Evolutionary conservation across 2,888 invertebrate genomes (phyloP).

Genomic region (Leptura quadrifasciata): DNA sequence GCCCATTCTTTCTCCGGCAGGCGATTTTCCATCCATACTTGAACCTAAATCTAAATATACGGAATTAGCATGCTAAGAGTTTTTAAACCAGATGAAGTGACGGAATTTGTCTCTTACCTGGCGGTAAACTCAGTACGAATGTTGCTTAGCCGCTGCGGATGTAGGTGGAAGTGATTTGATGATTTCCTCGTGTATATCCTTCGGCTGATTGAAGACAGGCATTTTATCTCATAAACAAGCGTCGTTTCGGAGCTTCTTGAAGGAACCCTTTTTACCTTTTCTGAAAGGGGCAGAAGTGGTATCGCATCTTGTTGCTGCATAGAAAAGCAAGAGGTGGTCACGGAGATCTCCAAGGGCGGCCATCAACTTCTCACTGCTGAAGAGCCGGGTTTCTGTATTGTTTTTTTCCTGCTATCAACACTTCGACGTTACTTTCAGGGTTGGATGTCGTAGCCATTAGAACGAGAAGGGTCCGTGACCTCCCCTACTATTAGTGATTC

Average conservation of each 20-base stretch:
- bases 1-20: background rate
- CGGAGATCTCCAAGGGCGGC: background rate
- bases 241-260: no score
- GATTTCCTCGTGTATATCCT: background rate
- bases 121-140: no score
- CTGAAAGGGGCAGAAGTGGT: background rate
- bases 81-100: no score
- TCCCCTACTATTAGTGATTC: background rate
- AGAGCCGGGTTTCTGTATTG: background rate
- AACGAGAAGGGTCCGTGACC: background rate
- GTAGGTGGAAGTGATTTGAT: background rate
- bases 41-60: no score
- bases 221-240: no score
- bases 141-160: no score
- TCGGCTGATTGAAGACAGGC: background rate
- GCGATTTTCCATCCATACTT: background rate
- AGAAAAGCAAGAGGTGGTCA: background rate
- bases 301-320: constrained; percentile 1
- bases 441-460: background rate
- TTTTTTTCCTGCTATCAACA: background rate
- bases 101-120: no score
- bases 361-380: background rate
- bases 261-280: no score
- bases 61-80: no score
- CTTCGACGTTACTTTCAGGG: no score